These are phyloP conservation scores for Valencia hispanica DNA, from an alignment of 2,797 vertebrate genomes.

Conservation along the genomic window DNA sequence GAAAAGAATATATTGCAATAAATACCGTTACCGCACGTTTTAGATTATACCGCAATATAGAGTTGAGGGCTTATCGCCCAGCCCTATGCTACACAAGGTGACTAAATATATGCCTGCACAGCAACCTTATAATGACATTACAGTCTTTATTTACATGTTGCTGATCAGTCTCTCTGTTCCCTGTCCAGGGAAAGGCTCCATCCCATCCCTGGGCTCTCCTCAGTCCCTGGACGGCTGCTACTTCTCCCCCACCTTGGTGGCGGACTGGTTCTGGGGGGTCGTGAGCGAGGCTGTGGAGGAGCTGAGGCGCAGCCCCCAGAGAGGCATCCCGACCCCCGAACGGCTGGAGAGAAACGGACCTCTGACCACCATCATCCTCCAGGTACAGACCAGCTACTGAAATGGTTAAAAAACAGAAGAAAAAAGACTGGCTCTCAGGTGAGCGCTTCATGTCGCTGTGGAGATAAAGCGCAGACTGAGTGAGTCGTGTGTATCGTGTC, in stretches of 20 bases:
- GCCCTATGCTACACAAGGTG: too few species aligned
- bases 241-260: conserved; percentile 85
- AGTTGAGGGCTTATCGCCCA: too few species aligned
- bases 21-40: too few species aligned
- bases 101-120: too few species aligned
- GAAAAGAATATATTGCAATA: too few species aligned
- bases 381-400: conserved; percentile 56
- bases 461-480: background rate
- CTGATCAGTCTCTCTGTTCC: too few species aligned
- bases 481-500: background rate
- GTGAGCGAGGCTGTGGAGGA: conserved; percentile 83
- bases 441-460: too few species aligned
- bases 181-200: conserved; percentile 60
- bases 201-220: conserved; percentile 74
- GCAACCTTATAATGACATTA: too few species aligned
- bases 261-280: conserved; percentile 86
- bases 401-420: too few species aligned
- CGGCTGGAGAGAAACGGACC: conserved; percentile 85
- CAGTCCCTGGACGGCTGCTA: conserved; percentile 83
- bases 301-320: conserved; percentile 80
- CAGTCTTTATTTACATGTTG: too few species aligned
- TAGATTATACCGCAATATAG: too few species aligned
- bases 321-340: conserved; percentile 84
- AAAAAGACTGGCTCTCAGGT: too few species aligned
- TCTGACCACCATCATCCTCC: conserved; percentile 85